Conservation (phyloP, 2,113 vertebrate species). For the Melanostigma gelatinosum region DNA sequence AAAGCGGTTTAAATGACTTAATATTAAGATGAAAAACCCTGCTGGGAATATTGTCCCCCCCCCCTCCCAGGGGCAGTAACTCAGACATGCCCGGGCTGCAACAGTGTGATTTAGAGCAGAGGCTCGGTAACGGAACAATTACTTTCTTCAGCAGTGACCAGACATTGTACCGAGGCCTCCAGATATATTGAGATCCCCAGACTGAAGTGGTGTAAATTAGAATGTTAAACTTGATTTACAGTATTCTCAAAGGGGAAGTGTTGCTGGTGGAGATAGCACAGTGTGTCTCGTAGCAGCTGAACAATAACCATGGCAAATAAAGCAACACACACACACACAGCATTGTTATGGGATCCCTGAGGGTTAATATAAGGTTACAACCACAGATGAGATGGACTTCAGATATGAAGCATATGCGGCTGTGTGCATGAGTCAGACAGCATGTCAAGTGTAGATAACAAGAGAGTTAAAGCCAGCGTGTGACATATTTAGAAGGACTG, state of each 20-base stretch:
- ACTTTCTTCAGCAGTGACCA: background rate
- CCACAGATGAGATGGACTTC: constrained; percentile 29
- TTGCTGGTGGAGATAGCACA: constrained; percentile 10
- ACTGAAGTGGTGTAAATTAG: constrained; percentile 22
- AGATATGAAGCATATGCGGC: constrained; percentile 1
- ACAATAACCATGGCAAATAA: constrained; percentile 18
- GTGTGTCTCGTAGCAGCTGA: background rate
- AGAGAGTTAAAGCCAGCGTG: too few species aligned
- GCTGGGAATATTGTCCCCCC: background rate
- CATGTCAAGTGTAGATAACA: background rate
- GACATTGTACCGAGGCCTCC: background rate
- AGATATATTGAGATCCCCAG: background rate
- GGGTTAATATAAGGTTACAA: constrained; percentile 64
- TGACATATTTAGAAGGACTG: too few species aligned
- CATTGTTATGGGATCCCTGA: constrained; percentile 56
- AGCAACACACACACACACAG: constrained; percentile 2
- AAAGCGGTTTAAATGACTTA: background rate
- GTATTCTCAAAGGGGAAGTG: background rate
- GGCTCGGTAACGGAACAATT: constrained; percentile 13
- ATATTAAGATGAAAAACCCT: background rate
- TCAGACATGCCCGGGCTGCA: background rate
- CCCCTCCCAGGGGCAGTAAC: background rate
- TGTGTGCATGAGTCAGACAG: background rate
- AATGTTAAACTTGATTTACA: background rate
- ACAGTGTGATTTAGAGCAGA: constrained; percentile 8